Conservation (phyloP, 2,113 vertebrate species). For the Nothocercus julius region DNA sequence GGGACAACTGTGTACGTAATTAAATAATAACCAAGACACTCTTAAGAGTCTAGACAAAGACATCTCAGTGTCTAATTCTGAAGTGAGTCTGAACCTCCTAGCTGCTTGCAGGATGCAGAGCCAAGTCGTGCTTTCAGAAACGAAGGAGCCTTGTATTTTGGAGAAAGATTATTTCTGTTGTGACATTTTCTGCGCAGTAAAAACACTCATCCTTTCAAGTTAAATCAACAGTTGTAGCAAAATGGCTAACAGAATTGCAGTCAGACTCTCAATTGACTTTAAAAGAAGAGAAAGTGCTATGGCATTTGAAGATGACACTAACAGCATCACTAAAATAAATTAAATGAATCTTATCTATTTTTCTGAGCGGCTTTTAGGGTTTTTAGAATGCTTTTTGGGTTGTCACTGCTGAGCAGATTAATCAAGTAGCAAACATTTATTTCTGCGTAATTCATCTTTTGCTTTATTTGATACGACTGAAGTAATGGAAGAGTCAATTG, state of each 20-base stretch:
- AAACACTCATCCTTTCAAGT: conserved; percentile 18
- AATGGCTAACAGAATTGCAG: conserved; percentile 13
- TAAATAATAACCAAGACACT: background rate
- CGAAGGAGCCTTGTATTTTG: background rate
- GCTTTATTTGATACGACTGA: background rate
- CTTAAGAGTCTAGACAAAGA: background rate
- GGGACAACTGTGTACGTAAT: background rate
- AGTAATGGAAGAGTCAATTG: background rate
- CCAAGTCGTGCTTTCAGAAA: background rate
- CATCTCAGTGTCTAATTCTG: background rate
- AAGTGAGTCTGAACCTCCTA: background rate
- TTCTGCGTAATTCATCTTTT: conserved; percentile 6
- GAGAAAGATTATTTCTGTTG: background rate
- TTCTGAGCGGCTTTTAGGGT: conserved; percentile 46
- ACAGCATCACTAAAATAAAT: conserved; percentile 51
- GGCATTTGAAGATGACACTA: conserved; percentile 42
- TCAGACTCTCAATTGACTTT: conserved; percentile 15
- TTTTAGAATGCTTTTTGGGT: conserved; percentile 14
- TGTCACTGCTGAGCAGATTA: conserved; percentile 13
- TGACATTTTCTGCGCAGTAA: background rate
- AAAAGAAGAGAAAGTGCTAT: conserved; percentile 23
- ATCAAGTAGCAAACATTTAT: background rate
- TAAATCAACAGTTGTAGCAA: conserved; percentile 36
- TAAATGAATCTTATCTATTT: conserved; percentile 40
- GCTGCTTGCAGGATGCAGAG: background rate